Evolutionary conservation across 2,113 vertebrate genomes (phyloP).

Genomic region (Oncorhynchus tshawytscha): DNA sequence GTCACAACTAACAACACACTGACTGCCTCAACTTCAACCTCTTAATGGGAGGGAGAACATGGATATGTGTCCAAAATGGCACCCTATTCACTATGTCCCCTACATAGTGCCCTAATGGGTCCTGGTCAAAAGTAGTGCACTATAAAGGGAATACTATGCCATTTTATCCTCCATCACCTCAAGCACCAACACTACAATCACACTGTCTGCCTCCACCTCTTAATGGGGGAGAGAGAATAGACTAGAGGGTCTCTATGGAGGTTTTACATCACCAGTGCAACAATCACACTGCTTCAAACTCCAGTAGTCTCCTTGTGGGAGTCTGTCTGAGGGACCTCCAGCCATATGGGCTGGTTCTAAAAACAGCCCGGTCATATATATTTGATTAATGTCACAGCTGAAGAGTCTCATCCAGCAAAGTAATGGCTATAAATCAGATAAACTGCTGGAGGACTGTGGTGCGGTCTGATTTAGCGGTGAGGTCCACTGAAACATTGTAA

Average conservation of each 20-base stretch:
- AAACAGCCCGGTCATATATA: background rate
- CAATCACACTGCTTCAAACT: background rate
- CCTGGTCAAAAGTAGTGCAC: no score
- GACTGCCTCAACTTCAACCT: no score
- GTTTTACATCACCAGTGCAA: background rate
- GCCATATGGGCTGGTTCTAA: background rate
- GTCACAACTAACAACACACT: no score
- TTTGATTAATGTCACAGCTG: slow-evolving; percentile 5
- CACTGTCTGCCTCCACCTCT: background rate
- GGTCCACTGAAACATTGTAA: no score
- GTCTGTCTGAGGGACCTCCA: background rate
- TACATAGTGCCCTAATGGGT: no score
- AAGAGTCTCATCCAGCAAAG: background rate
- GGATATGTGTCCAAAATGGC: no score
- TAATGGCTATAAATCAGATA: background rate
- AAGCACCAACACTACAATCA: no score
- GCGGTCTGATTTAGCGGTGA: no score
- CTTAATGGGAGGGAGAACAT: no score
- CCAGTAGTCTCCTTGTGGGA: background rate
- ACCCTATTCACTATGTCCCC: no score
- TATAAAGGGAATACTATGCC: no score
- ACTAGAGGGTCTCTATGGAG: background rate
- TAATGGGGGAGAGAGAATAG: background rate
- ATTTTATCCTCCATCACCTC: no score
- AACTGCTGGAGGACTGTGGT: background rate